These are phyloP conservation scores for Agrotis puta DNA, from an alignment of 2,888 invertebrate species.

Conservation along the genomic window DNA sequence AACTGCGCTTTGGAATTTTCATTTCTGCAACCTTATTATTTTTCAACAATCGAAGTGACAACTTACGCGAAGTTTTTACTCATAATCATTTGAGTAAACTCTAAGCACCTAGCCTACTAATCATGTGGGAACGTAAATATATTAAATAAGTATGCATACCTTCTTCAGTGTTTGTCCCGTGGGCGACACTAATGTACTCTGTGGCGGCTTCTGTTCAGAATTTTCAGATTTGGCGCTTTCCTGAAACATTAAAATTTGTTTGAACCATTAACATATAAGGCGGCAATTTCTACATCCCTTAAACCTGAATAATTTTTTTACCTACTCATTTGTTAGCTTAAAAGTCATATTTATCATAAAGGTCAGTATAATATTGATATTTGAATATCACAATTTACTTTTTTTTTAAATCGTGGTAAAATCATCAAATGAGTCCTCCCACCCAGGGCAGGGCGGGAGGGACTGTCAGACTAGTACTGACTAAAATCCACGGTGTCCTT, in stretches of 20 bases:
- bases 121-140: background rate
- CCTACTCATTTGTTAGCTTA: background rate
- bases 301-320: background rate
- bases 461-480: no score
- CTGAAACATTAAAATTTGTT: slow-evolving; percentile 41
- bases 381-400: background rate
- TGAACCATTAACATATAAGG: background rate
- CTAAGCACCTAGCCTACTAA: background rate
- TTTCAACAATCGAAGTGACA: no score
- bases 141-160: slow-evolving; percentile 67
- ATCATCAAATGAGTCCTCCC: no score
- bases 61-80: no score
- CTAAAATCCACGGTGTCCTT: no score
- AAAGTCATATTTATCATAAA: background rate
- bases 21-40: no score
- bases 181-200: slow-evolving; percentile 77
- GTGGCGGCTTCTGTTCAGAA: slow-evolving; percentile 49
- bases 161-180: slow-evolving; percentile 86
- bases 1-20: no score
- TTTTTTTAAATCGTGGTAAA: no score
- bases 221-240: slow-evolving; percentile 40
- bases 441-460: no score
- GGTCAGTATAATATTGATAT: background rate
- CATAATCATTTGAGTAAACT: no score
- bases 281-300: background rate